Base-by-base conservation (phyloP, 2,797 vertebrate species). In the Siniperca undulata region DNA sequence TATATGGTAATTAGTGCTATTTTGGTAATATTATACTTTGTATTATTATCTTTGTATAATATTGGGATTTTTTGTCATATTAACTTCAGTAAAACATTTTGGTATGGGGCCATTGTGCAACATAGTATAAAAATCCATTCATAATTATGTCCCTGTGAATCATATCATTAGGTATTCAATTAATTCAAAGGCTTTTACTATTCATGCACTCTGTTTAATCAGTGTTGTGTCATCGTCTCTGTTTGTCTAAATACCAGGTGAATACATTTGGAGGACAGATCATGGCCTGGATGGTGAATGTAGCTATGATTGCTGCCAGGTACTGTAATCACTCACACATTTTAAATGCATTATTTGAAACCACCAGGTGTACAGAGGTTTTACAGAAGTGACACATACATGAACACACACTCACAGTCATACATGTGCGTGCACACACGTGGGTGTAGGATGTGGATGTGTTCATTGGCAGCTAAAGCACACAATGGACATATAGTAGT, bases 201-300 rank as follows among this genome's bases (percentile, higher is more conserved):
- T 53, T 61, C 2, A 1, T 50, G 1, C 22, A 27, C 4, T 42
- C 3, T 48, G 2, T 70, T 11, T 7, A 5, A 16, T 77, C 24
- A 36, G 10, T 40, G 34, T 22, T 60, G 44, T 44, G 34, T 58
- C 27, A 20, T 40, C 13, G 1, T 42, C 20, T 36, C 17, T 70
- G 36, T n/a, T 38, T 48, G 36, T 81, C n/a, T 48, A 0, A 50
- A 66, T 19, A 46, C 48, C 80, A 94, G 93, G 84, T 97, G 70
- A 97, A 97, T 77, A 98, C 98, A 2, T 99, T 99, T 0, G 98
- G 98, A 22, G 98, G 98, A 56, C 98, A 99, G 94, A 99, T 99
- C 93, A 99, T 99, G 98, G 97, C 98, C 74, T 99, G 98, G 98
- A 99, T 99, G 98, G 98, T 98, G 90, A 98, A 98, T 0, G 97